Base-by-base conservation (phyloP, 2,113 vertebrate species). In the Columba janthina region DNA sequence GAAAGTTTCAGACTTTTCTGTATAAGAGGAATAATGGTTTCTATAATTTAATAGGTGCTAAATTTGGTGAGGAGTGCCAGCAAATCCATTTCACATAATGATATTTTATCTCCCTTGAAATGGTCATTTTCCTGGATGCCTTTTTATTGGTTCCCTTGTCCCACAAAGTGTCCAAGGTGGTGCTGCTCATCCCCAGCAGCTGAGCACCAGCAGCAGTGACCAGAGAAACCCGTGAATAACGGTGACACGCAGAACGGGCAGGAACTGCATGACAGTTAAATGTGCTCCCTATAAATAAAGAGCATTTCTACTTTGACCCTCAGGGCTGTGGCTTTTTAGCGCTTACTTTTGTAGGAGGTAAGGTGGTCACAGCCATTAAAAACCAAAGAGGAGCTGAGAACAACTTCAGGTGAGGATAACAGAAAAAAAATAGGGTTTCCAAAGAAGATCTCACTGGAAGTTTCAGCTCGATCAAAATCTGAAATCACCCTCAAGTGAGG, bases 11-110 rank as follows among this genome's bases (percentile, higher is more conserved):
- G 90, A 72, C 70, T 94, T 96, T 83, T 77, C 88, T 81, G 38
- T 82, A 2, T 34, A 90, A 90, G 90, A 92, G 93, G 91, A 96
- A 93, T 97, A 97, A 97, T 94, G 92, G 93, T 79, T 90, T 94
- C 94, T 85, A 15, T 96, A 97, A 97, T 97, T 97, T 90, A 97
- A 96, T 94, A 96, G 96, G 92, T 92, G 94, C 80, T 97, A 88
- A 78, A 94, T 97, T 96, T 92, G 96, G 96, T 90, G 84, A 97
- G 81, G 90, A 96, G 81, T 97, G 97, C 96, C 96, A 97, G 96
- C 96, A 96, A 96, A 96, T 97, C 97, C 96, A 97, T 97, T 97
- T 97, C 95, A 86, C 48, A 32, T 89, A 95, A 94, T 95, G 95
- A 93, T 97, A 97, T 97, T 97, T 97, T 96, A 96, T 97, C 96